Conservation (phyloP, 2,113 vertebrate species). For the Geococcyx californianus region DNA sequence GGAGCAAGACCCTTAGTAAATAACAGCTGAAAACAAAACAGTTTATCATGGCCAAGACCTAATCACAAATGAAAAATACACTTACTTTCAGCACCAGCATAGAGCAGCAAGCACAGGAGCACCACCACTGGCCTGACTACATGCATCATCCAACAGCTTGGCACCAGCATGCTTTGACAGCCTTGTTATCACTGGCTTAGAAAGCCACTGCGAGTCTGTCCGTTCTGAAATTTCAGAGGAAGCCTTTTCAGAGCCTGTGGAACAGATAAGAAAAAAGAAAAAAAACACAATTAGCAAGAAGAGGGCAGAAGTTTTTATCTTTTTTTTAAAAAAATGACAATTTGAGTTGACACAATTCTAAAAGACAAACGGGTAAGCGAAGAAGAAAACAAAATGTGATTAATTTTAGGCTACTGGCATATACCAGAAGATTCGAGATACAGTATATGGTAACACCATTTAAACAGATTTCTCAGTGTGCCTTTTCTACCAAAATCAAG, state of each 20-base stretch:
- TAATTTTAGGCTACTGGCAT: neutral
- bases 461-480: neutral
- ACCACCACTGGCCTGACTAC: conserved; percentile 84
- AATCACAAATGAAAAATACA: conserved; percentile 1
- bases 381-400: neutral
- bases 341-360: neutral
- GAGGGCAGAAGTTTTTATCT: neutral
- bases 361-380: neutral
- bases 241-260: conserved; percentile 91
- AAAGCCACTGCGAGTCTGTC: conserved; percentile 81
- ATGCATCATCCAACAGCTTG: conserved; percentile 88
- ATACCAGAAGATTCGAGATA: neutral
- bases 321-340: neutral
- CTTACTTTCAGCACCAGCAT: conserved; percentile 92
- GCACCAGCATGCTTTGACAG: conserved; percentile 87
- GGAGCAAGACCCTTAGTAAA: neutral
- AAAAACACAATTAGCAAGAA: conserved; percentile 50
- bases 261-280: conserved; percentile 43
- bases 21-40: conserved; percentile 68
- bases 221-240: conserved; percentile 85
- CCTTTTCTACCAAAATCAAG: neutral
- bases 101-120: conserved; percentile 84
- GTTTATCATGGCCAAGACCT: neutral
- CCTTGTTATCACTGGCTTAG: conserved; percentile 86
- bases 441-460: neutral